Percentiles rank a stretch among this genome's conserved stretches.
Conservation (phyloP, 2,113 vertebrate species). For the Zapornia atra region DNA sequence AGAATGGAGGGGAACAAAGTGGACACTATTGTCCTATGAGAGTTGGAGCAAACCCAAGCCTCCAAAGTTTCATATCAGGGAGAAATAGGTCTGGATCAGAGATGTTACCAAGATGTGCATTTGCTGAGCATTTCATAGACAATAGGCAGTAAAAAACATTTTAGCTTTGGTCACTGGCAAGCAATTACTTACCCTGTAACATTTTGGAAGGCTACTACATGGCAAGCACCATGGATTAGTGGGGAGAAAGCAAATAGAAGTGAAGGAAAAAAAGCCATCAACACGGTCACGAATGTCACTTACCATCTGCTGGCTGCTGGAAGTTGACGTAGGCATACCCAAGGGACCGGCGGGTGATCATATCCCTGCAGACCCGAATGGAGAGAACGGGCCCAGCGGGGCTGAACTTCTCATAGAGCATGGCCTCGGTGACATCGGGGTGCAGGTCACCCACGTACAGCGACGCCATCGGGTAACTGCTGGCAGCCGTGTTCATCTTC, state of each 20-base stretch:
- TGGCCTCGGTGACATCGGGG: constrained; percentile 97
- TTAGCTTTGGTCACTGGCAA: background rate
- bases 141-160: rapidly evolving
- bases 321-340: constrained; percentile 99
- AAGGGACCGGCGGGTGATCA: constrained; percentile 97
- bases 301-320: constrained; percentile 96
- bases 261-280: rapidly evolving
- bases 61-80: rapidly evolving
- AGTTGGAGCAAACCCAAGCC: background rate
- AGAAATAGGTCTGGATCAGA: background rate
- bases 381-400: constrained; percentile 98
- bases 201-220: rapidly evolving
- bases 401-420: constrained; percentile 99
- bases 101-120: rapidly evolving
- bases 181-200: background rate
- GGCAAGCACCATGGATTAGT: rapidly evolving
- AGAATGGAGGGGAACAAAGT: rapidly evolving
- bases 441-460: constrained; percentile 98
- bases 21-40: rapidly evolving
- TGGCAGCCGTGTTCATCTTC: constrained; percentile 80
- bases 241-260: background rate
- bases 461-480: constrained; percentile 98
- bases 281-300: constrained; percentile 19
- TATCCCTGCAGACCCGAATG: constrained; percentile 97
- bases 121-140: background rate